Evolutionary conservation across 2,888 invertebrate species (phyloP).

Genomic region (Eurytoma adleriae): DNA sequence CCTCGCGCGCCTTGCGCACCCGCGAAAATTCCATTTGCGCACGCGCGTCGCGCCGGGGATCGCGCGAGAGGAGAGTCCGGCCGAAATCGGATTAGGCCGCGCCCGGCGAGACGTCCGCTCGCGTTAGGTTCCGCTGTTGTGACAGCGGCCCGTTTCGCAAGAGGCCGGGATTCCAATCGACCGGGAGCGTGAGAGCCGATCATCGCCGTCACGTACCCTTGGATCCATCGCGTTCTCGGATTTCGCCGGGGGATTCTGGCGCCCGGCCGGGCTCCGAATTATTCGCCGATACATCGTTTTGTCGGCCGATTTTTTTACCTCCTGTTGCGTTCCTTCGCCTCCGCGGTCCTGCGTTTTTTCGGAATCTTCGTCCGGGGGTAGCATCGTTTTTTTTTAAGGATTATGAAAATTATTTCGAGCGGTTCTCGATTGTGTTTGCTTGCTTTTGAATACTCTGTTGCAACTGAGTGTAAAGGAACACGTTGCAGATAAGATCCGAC

Average conservation of each 20-base stretch:
- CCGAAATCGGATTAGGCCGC: conserved; percentile 31
- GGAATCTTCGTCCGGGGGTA: background rate
- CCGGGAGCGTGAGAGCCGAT: conserved; percentile 63
- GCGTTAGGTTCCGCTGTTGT: conserved; percentile 64
- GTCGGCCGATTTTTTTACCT: no score
- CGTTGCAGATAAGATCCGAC: background rate
- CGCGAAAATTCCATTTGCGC: conserved; percentile 60
- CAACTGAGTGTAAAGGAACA: conserved; percentile 18
- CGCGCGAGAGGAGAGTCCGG: background rate
- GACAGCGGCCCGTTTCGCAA: conserved; percentile 65
- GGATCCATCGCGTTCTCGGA: conserved; percentile 31
- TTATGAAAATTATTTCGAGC: background rate
- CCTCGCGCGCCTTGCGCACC: no score
- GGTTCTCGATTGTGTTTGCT: background rate
- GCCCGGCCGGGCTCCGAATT: background rate
- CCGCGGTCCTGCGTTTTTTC: no score
- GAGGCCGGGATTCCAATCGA: conserved; percentile 60
- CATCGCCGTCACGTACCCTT: conserved; percentile 48
- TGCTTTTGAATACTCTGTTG: conserved; percentile 6
- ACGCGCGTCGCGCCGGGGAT: background rate
- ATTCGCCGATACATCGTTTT: no score
- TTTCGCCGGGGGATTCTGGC: background rate
- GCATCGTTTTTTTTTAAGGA: background rate
- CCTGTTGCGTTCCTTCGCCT: no score
- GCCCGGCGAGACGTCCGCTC: conserved; percentile 59